A percentile compares a stretch with the other conserved stretches of the same genome.
Conservation (phyloP, 2,888 invertebrate genomes). For the Orthosia incerta region DNA sequence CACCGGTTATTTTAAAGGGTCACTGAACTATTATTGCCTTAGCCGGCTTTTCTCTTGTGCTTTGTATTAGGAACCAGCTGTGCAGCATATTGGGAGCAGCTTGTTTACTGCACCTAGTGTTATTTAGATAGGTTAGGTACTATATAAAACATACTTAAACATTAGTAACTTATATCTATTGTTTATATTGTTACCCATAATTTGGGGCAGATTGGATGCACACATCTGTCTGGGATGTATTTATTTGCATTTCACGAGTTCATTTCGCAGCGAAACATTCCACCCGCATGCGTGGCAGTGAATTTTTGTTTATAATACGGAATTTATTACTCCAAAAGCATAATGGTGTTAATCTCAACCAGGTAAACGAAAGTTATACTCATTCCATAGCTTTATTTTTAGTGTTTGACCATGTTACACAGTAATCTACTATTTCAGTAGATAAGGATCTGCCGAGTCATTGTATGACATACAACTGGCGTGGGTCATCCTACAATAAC, state of each 20-base stretch:
- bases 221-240: constrained; percentile 2
- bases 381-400: constrained; percentile 27
- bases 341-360: not conserved
- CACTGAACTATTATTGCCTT: constrained; percentile 3
- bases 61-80: constrained; percentile 7
- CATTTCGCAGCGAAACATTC: constrained; percentile 27
- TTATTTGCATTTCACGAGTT: constrained; percentile 15
- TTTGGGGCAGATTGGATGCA: not conserved
- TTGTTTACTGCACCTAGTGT: not conserved
- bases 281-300: constrained; percentile 12
- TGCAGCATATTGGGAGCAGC: not conserved
- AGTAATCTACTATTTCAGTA: constrained; percentile 11
- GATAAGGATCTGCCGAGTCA: constrained; percentile 39
- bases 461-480: constrained; percentile 20
- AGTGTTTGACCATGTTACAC: constrained; percentile 18
- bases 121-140: no score
- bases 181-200: not conserved
- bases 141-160: no score
- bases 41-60: not conserved
- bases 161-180: not conserved
- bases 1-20: not conserved
- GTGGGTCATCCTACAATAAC: constrained; percentile 9
- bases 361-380: constrained; percentile 18
- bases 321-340: constrained; percentile 21
- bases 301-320: constrained; percentile 26